A percentile compares a stretch with the other conserved stretches of the same genome.
These are phyloP conservation scores for Clarias pachynema DNA, from an alignment of 2,797 vertebrate species.

Conservation along the genomic window DNA sequence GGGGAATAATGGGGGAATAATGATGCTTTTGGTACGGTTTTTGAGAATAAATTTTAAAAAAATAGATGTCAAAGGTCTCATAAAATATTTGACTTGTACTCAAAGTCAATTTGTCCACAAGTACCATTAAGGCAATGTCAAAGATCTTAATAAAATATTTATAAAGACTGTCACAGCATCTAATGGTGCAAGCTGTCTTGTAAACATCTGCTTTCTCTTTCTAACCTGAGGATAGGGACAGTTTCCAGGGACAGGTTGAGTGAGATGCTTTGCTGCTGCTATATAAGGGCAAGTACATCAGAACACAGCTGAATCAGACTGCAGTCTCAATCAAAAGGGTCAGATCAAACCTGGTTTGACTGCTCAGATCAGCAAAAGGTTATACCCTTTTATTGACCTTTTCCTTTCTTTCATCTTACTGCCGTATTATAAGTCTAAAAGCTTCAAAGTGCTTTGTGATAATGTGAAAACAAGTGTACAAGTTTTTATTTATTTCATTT, in stretches of 20 bases:
- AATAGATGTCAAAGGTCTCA: slow-evolving; percentile 62
- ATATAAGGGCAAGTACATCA: slow-evolving; percentile 25
- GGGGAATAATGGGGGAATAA: neutral
- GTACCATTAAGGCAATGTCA: slow-evolving; percentile 60
- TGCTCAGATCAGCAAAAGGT: slow-evolving; percentile 73
- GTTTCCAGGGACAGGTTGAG: slow-evolving; percentile 24
- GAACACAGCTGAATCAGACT: slow-evolving; percentile 29
- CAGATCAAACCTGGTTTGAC: slow-evolving; percentile 67
- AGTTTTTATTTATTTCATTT: slow-evolving; percentile 4
- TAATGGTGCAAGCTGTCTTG: slow-evolving; percentile 62
- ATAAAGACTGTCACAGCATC: slow-evolving; percentile 66
- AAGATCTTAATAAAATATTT: slow-evolving; percentile 70
- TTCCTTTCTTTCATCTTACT: slow-evolving; percentile 68
- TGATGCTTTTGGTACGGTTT: neutral
- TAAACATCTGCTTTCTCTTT: slow-evolving; percentile 56
- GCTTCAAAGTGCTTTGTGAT: slow-evolving; percentile 36
- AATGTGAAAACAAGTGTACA: slow-evolving; percentile 6
- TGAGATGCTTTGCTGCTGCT: neutral
- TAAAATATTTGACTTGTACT: slow-evolving; percentile 68
- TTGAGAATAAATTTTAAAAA: slow-evolving; percentile 51
- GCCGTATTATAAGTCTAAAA: slow-evolving; percentile 55
- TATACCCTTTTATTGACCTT: slow-evolving; percentile 74
- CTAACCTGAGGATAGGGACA: slow-evolving; percentile 41
- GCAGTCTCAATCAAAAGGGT: slow-evolving; percentile 62
- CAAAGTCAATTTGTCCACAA: slow-evolving; percentile 68